Evolutionary conservation across 1,140 invertebrate genomes (phyloP), one percentile per base, ranked within the genome.

Genomic region (Lepidostoma basale): DNA sequence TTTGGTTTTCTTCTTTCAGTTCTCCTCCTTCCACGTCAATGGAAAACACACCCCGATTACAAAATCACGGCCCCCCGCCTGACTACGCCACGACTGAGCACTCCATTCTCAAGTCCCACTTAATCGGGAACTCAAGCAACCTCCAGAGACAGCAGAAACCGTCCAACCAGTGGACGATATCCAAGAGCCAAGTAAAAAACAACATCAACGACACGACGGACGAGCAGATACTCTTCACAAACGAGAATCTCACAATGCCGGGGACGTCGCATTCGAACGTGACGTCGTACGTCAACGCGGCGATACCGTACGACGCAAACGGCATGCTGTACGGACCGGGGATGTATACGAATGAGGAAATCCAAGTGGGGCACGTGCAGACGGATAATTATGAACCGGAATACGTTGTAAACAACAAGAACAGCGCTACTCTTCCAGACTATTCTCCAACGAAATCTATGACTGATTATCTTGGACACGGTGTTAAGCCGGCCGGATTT

Each of bases 111-210:
- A 82, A 83, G 70, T 84, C 77, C 1, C 81, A 83, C 65, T 75
- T 83, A 8, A 79, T 77, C 10, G 66, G 77, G 45, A 77, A 75
- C 22, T 64, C 77, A 0, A 72, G 4, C 64, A 78, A 42, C 26
- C 67, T 71, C n/a, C 58, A 62, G 8, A 40, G 47, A n/a, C 54
- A 62, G n/a, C 56, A 62, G 22, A 83, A 83, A 42, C 77, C 78
- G 0, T 73, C 80, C 14, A 80, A 83, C 25, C 81, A 81, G 25
- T 83, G 81, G 81, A 83, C 81, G 0, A 83, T 83, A 60, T 80
- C 78, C 0, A 83, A 82, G 74, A 68, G 74, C 1, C 60, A 63
- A 28, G 58, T 67, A 16, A 66, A 62, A 49, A 81, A 82, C 60
- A 79, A 82, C 67, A 77, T 79, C 0, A 79, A 77, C 1, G 80